Percentiles rank a stretch among this genome's conserved stretches.
Conservation (phyloP, 2,113 vertebrate genomes). For the Pomatorhinus ruficollis region DNA sequence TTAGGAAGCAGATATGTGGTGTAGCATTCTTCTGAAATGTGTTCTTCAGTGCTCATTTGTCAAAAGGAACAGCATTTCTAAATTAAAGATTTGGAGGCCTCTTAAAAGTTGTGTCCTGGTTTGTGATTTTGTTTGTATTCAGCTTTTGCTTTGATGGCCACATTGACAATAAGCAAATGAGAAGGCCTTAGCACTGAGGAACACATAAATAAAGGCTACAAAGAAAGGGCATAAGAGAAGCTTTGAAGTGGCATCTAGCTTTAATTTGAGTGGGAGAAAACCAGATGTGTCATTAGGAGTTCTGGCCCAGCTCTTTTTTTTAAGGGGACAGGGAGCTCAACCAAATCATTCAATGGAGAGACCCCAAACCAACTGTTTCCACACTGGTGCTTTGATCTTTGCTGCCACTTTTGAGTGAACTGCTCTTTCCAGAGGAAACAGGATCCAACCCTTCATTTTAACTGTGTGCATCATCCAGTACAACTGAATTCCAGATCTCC, state of each 20-base stretch:
- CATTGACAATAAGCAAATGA: slow-evolving; percentile 3
- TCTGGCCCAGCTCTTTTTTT: background rate
- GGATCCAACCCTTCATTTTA: background rate
- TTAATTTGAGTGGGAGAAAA: slow-evolving; percentile 28
- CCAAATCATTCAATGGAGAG: background rate
- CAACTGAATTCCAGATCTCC: background rate
- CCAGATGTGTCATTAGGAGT: slow-evolving; percentile 1
- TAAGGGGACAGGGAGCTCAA: background rate
- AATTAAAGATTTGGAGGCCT: background rate
- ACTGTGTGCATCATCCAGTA: background rate
- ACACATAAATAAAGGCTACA: slow-evolving; percentile 13
- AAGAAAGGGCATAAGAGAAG: background rate
- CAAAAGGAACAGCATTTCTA: background rate
- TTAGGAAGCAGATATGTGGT: background rate
- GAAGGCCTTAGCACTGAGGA: background rate
- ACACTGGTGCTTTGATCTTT: background rate
- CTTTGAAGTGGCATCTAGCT: slow-evolving; percentile 59
- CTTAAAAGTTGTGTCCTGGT: background rate
- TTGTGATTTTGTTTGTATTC: background rate
- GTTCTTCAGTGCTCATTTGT: background rate
- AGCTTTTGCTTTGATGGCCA: slow-evolving; percentile 13
- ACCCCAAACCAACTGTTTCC: background rate
- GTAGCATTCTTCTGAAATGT: background rate
- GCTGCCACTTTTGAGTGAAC: background rate
- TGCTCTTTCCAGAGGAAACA: background rate